Evolutionary conservation across 53 echinoderm and acorn worm genomes (phyloP).

Genomic region (Paelopatides confundens): DNA sequence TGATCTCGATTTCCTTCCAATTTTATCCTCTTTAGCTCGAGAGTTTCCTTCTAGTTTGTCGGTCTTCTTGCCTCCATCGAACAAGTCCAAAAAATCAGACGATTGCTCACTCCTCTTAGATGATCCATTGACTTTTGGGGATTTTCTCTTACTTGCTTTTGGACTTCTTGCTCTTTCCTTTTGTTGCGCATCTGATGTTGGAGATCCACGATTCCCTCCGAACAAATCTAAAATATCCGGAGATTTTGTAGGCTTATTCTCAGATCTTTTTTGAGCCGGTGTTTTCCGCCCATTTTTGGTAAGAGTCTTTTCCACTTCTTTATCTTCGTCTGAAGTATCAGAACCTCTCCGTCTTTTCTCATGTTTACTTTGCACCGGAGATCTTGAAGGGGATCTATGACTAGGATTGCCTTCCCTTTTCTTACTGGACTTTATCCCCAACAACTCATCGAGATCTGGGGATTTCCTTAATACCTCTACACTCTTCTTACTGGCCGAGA

Average conservation of each 20-base stretch:
- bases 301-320: conserved; percentile 34
- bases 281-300: conserved; percentile 7
- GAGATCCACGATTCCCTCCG: not conserved
- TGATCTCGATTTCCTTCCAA: conserved; percentile 34
- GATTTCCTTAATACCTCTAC: conserved; percentile 18
- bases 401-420: not conserved
- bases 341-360: conserved; percentile 28
- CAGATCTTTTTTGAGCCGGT: not conserved
- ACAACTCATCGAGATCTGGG: conserved; percentile 66
- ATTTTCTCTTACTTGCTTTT: not conserved
- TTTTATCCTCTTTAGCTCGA: not conserved
- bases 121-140: not conserved
- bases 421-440: conserved; percentile 61
- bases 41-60: not conserved
- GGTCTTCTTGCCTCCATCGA: not conserved
- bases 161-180: not conserved
- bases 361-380: not conserved
- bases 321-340: conserved; percentile 33
- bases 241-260: not conserved
- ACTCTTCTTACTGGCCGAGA: conserved; percentile 18
- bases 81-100: conserved; percentile 5
- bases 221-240: conserved; percentile 39
- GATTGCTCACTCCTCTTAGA: not conserved
- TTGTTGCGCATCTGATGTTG: not conserved
- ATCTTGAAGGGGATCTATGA: not conserved